Evolutionary conservation across 1,140 invertebrate genomes (phyloP), one percentile per base, ranked within the genome.

Genomic region (Ladona fulva): DNA sequence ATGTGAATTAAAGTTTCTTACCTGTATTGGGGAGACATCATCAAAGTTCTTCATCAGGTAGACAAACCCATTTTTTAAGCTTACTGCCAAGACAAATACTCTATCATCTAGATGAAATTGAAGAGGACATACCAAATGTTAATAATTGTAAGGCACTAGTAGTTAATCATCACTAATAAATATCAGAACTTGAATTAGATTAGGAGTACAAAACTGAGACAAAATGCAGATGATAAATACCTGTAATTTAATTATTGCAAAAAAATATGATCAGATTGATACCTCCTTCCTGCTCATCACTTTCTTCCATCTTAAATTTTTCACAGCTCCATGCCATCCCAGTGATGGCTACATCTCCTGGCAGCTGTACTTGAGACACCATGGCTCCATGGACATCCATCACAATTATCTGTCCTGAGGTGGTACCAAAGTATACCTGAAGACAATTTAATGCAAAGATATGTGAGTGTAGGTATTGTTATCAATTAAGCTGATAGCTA

Each of bases 301-400:
- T 92, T 84, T 98, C 96, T 83, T 97, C 96, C 95, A 99, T 97
- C 87, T 97, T 98, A 84, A 99, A 99, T 83, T 97, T 98, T 83
- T 97, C 95, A 84, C 96, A 97, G 42, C 95, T 97, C 96, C 96
- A 99, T 19, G 94, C 92, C 93, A 99, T 96, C 37, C 92, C 91
- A 7, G 90, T 92, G 79, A 98, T 96, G 76, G 87, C 84, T 42
- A 94, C 91, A 80, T 95, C 94, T 24, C 88, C 87, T 75, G 90
- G 88, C 0, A 98, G 83, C 82, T 95, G 92, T 1, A 97, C 93
- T 86, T 97, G 92, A 19, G 95, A 95, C 24, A 98, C 92, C 93
- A 97, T 97, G 19, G 94, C 93, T 0, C 96, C 96, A 81, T 97
- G 94, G 0, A 97, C 95, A 85, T 97, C 96, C 93, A 98, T 97